Evolutionary conservation across 2,113 vertebrate species (phyloP).

Genomic region (Hippolais icterina): DNA sequence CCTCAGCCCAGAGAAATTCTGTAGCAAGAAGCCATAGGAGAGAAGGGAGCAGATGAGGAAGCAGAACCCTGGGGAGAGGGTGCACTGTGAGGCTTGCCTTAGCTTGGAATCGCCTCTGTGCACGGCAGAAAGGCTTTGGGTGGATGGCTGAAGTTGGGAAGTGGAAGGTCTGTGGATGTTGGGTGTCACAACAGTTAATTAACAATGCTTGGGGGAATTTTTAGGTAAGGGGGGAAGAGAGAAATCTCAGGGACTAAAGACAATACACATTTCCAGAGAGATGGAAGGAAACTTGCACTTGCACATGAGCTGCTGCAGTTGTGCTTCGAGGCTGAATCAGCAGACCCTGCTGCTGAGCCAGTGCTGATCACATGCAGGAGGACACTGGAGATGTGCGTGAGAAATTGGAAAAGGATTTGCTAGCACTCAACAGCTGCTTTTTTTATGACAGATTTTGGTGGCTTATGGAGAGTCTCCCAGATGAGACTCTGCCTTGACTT

Average conservation of each 20-base stretch:
- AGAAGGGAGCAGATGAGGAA: not conserved
- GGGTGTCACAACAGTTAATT: not conserved
- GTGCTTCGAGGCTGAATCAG: not conserved
- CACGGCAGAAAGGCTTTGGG: not conserved
- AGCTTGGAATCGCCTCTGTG: not conserved
- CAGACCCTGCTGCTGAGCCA: not conserved
- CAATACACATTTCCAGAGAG: conserved; percentile 5
- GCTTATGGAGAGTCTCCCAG: not conserved
- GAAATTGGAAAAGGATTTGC: not conserved
- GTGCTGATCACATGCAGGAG: not conserved
- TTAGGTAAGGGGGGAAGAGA: not conserved
- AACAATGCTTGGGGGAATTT: not conserved
- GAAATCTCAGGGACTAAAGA: conserved; percentile 35
- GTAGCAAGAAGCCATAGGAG: conserved; percentile 29
- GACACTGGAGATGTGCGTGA: not conserved
- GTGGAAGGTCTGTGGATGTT: conserved; percentile 11
- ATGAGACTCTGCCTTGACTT: not conserved
- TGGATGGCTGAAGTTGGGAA: not conserved
- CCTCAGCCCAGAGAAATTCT: conserved; percentile 60
- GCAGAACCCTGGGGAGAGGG: not conserved
- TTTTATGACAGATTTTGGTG: not conserved
- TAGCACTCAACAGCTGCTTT: not conserved
- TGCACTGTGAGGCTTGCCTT: not conserved
- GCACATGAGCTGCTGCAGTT: not conserved
- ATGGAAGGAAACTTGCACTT: not conserved